Conservation (phyloP, 2,888 invertebrate genomes). For the Dynastes hyllus region DNA sequence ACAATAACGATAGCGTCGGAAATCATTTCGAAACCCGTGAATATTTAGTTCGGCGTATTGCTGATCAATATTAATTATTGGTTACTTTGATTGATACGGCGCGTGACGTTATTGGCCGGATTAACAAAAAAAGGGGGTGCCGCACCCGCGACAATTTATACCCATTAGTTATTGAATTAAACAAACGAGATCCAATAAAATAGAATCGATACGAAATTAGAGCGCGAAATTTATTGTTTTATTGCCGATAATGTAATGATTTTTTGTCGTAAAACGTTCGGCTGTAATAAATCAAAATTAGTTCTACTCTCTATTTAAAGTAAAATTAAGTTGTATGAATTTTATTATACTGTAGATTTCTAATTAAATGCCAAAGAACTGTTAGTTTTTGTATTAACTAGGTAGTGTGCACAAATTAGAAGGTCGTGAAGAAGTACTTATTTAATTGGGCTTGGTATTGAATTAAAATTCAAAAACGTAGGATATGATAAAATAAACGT, state of each 20-base stretch:
- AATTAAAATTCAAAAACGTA: no score
- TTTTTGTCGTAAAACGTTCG: conserved; percentile 20
- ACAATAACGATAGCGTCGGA: conserved; percentile 10
- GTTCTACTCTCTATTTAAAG: conserved; percentile 17
- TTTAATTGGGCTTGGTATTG: no score
- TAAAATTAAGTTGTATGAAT: conserved; percentile 2
- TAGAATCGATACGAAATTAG: conserved; percentile 28
- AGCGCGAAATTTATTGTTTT: conserved; percentile 38
- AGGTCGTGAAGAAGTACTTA: no score
- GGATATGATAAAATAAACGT: no score
- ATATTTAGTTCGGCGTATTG: conserved; percentile 64
- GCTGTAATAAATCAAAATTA: conserved; percentile 33
- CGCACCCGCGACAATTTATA: conserved; percentile 50
- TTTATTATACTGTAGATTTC: background rate
- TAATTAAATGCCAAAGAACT: no score
- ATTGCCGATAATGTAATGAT: conserved; percentile 34
- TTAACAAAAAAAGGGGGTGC: conserved; percentile 50
- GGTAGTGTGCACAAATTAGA: no score
- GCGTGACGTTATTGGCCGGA: conserved; percentile 57
- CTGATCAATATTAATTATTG: conserved; percentile 68
- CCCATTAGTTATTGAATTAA: conserved; percentile 49
- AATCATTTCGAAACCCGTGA: conserved; percentile 57
- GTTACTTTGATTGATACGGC: conserved; percentile 63
- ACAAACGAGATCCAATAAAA: conserved; percentile 43
- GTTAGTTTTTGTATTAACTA: no score